Base-by-base conservation (phyloP, 2,797 vertebrate genomes). In the Pseudochirops cupreus region DNA sequence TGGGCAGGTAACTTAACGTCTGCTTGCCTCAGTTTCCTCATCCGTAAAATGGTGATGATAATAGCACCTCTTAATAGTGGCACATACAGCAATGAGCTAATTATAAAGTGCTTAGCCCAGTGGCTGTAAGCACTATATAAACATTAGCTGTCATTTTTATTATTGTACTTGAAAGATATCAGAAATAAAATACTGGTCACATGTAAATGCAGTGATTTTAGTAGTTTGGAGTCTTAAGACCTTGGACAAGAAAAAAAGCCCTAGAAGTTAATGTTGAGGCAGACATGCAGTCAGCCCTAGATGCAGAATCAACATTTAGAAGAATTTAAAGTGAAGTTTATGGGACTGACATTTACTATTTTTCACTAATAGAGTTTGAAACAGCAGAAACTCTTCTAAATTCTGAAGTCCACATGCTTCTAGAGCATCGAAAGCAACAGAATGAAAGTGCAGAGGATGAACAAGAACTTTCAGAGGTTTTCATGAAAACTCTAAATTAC, bases 401-500 rank as follows among this genome's bases (percentile, higher is more conserved):
- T 97, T 99, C 99, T 0, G 99, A 99, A 98, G 99, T 99, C 0
- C 99, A 99, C 96, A 99, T 99, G 99, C 97, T 99, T 96, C 98
- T 99, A 57, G 99, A 99, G 94, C 99, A 99, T 95, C 98, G 99
- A 5, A 99, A 99, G 97, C 99, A 99, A 94, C 99, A 99, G 99
- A 99, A 99, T 33, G 99, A 99, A 98, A 99, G 99, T 12, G 99
- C 99, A 0, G 99, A 99, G 98, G 99, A 99, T 5, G 99, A 99
- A 92, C 99, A 99, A 98, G 99, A 99, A 91, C 99, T 99, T 18
- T 99, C 99, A 0, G 99, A 99, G 91, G 99, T 99, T 57, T 99
- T 99, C 98, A 99, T 99, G 99, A 99, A 99, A 97, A 99, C 99
- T 0, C 95, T 99, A 24, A 99, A 99, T 98, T 99, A 99, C 98